Conservation (phyloP, 2,888 invertebrate genomes). For the Aphodius sticticus region DNA sequence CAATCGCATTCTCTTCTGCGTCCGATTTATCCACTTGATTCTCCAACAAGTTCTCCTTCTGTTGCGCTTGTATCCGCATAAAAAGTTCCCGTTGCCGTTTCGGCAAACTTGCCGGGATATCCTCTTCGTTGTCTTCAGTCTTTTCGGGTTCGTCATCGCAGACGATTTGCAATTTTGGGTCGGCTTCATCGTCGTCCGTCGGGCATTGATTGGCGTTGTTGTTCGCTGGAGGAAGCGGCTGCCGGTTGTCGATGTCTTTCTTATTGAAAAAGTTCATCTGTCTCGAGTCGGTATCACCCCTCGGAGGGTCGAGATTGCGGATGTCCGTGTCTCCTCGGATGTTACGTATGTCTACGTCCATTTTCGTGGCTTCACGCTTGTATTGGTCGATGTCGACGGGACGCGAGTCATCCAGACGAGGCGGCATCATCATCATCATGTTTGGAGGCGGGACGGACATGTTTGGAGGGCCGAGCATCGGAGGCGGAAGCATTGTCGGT, state of each 20-base stretch:
- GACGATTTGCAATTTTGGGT: conserved; percentile 43
- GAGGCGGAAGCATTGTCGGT: conserved; percentile 36
- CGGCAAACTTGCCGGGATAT: conserved; percentile 66
- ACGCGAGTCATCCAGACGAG: conserved; percentile 22
- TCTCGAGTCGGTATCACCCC: conserved; percentile 60
- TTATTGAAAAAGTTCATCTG: conserved; percentile 34
- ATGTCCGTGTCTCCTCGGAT: conserved; percentile 37
- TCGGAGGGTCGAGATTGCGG: conserved; percentile 30
- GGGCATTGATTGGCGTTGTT: conserved; percentile 22
- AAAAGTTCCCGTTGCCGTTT: conserved; percentile 73
- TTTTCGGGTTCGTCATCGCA: conserved; percentile 40
- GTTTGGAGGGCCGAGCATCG: conserved; percentile 36
- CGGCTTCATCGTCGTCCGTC: conserved; percentile 42
- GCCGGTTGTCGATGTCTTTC: conserved; percentile 50
- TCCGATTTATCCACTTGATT: conserved; percentile 49
- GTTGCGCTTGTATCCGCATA: conserved; percentile 72
- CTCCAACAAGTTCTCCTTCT: conserved; percentile 62
- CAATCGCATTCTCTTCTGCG: conserved; percentile 54
- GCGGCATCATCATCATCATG: conserved; percentile 19
- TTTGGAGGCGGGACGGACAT: conserved; percentile 20
- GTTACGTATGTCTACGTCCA: conserved; percentile 35
- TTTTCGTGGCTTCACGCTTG: conserved; percentile 46
- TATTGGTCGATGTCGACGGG: conserved; percentile 39
- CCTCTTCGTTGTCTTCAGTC: conserved; percentile 41
- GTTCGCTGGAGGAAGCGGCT: conserved; percentile 24